Conservation (phyloP, 2,113 vertebrate species). For the Microcebus ravelobensis region DNA sequence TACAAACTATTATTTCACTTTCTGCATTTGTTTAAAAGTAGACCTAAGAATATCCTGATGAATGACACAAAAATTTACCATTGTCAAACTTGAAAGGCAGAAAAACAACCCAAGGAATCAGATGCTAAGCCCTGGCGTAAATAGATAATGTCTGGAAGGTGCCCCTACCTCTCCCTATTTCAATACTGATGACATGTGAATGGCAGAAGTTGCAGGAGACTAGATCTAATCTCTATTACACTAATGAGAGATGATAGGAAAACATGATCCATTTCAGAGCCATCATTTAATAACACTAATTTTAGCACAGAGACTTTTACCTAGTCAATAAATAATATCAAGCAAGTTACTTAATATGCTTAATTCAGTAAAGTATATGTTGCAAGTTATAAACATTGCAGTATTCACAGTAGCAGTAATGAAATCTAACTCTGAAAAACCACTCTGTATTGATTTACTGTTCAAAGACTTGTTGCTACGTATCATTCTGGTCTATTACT, state of each 20-base stretch:
- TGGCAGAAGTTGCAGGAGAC: not conserved
- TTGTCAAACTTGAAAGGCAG: conserved; percentile 27
- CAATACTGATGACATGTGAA: not conserved
- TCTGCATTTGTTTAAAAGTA: conserved; percentile 6
- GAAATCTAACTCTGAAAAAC: not conserved
- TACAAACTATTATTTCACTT: not conserved
- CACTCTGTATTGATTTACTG: not conserved
- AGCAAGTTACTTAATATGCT: not conserved
- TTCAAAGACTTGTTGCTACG: not conserved
- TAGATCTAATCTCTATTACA: not conserved
- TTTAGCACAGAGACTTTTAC: conserved; percentile 24
- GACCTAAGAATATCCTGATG: not conserved
- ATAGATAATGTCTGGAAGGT: not conserved
- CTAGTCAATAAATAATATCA: conserved; percentile 22
- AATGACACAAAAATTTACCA: conserved; percentile 26
- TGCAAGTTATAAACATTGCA: not conserved
- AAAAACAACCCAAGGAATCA: not conserved
- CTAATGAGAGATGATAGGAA: not conserved
- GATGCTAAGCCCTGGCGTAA: not conserved
- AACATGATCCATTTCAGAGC: conserved; percentile 7
- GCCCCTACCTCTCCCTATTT: not conserved
- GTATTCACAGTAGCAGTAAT: not conserved
- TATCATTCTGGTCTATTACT: not conserved
- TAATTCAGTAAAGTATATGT: conserved; percentile 2
- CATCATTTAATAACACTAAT: conserved; percentile 3